Percentiles rank a stretch among this genome's conserved stretches.
phyloP scores from a whole-genome alignment of 1,140 invertebrate genomes.

The Anoplophora glabripennis region DNA sequence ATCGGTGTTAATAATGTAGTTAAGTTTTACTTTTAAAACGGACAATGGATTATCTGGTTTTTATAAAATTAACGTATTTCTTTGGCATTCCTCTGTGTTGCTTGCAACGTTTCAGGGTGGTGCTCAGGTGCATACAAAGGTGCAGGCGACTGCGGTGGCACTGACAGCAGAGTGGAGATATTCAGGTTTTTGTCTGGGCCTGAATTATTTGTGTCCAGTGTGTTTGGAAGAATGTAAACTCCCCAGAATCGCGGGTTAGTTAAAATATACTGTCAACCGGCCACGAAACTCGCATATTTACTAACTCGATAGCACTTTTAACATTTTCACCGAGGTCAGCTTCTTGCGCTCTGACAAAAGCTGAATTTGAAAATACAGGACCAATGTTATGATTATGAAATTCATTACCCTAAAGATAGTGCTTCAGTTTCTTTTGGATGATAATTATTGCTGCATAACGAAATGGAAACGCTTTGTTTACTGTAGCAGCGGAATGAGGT shows the following conservation, averaged over 20 bases:
- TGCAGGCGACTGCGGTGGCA: slow-evolving; percentile 43
- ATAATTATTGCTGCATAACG: too few species aligned
- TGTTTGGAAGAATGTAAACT: slow-evolving; percentile 45
- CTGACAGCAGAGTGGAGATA: slow-evolving; percentile 38
- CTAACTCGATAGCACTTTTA: slow-evolving; percentile 42
- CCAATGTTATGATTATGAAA: too few species aligned
- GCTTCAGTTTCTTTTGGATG: too few species aligned
- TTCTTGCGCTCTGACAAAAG: slow-evolving; percentile 1
- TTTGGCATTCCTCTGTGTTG: too few species aligned
- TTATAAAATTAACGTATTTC: too few species aligned
- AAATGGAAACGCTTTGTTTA: too few species aligned
- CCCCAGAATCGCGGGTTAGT: slow-evolving; percentile 37
- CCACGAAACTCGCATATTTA: slow-evolving; percentile 43
- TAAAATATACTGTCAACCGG: slow-evolving; percentile 45
- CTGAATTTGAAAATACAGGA: too few species aligned
- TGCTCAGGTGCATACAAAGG: slow-evolving; percentile 27
- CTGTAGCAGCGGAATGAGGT: too few species aligned
- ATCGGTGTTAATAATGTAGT: too few species aligned
- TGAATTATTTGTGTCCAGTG: slow-evolving; percentile 46
- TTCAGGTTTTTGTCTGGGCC: slow-evolving; percentile 40
- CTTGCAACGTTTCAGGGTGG: slow-evolving; percentile 36
- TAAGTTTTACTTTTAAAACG: too few species aligned
- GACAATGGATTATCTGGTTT: too few species aligned
- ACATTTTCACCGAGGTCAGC: slow-evolving; percentile 33
- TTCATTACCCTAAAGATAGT: too few species aligned